phyloP scores from a whole-genome alignment of 2,797 vertebrate genomes.

The Xyrichtys novacula region DNA sequence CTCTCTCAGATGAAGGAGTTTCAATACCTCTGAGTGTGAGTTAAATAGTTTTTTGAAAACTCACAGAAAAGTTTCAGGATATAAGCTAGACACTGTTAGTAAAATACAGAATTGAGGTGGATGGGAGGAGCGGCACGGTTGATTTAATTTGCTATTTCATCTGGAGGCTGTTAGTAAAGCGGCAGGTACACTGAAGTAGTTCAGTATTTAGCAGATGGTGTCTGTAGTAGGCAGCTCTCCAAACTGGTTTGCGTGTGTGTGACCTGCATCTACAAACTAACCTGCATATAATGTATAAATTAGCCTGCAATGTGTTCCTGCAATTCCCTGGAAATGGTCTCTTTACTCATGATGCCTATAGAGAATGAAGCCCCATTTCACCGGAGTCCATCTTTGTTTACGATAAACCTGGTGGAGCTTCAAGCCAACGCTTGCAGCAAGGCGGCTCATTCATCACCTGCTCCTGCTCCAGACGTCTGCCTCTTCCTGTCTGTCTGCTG shows the following conservation, averaged over 20 bases:
- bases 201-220: not conserved
- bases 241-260: constrained; percentile 7
- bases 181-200: not conserved
- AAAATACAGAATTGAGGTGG: not conserved
- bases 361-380: constrained; percentile 22
- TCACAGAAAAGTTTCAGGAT: not conserved
- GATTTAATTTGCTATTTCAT: not conserved
- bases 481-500: constrained; percentile 67
- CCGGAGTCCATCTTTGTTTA: constrained; percentile 63
- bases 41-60: not conserved
- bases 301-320: not conserved
- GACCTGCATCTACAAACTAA: constrained; percentile 15
- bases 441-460: constrained; percentile 69
- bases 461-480: constrained; percentile 65
- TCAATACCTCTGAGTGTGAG: too few relatives aligned
- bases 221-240: constrained; percentile 14
- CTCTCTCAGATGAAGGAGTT: too few relatives aligned
- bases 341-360: constrained; percentile 5
- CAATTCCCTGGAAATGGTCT: not conserved
- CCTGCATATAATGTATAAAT: not conserved
- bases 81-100: not conserved
- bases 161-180: constrained; percentile 5
- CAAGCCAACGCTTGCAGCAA: constrained; percentile 42
- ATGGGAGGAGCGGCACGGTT: not conserved
- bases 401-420: constrained; percentile 35